phyloP scores from a whole-genome alignment of 1,140 invertebrate genomes.

The Heliconius congener region DNA sequence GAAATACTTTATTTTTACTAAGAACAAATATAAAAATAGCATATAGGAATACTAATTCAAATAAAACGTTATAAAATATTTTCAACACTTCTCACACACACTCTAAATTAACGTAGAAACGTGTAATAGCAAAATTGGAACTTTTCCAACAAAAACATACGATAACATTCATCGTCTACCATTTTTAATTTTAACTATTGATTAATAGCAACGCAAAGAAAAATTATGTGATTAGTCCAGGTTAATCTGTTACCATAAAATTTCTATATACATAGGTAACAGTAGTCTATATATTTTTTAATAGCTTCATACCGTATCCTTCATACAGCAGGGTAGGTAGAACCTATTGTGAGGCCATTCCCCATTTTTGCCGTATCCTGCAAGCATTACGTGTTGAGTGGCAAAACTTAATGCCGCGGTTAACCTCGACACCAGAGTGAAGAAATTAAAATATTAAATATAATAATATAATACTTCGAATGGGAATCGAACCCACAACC shows the following conservation, averaged over 20 bases:
- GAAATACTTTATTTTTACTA: background rate
- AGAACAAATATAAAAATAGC: background rate
- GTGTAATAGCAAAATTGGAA: constrained; percentile 8
- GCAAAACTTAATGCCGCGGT: too few relatives aligned
- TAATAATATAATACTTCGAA: too few relatives aligned
- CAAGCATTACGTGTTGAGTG: too few relatives aligned
- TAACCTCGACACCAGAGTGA: too few relatives aligned
- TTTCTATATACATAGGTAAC: too few relatives aligned
- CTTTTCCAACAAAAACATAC: constrained; percentile 10
- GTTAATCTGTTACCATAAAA: background rate
- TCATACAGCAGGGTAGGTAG: background rate
- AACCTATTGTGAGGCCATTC: background rate
- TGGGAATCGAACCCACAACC: too few relatives aligned
- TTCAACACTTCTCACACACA: background rate
- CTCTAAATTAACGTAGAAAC: background rate
- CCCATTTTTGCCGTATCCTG: too few relatives aligned
- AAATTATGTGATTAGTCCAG: background rate
- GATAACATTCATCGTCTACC: background rate
- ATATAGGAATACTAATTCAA: background rate
- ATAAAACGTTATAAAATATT: background rate
- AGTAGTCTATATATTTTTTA: background rate
- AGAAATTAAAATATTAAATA: too few relatives aligned
- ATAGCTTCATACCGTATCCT: background rate
- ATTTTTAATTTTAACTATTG: constrained; percentile 18
- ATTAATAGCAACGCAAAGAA: background rate